Conservation (phyloP, 1,140 invertebrate species). For the Bombus breviceps region DNA sequence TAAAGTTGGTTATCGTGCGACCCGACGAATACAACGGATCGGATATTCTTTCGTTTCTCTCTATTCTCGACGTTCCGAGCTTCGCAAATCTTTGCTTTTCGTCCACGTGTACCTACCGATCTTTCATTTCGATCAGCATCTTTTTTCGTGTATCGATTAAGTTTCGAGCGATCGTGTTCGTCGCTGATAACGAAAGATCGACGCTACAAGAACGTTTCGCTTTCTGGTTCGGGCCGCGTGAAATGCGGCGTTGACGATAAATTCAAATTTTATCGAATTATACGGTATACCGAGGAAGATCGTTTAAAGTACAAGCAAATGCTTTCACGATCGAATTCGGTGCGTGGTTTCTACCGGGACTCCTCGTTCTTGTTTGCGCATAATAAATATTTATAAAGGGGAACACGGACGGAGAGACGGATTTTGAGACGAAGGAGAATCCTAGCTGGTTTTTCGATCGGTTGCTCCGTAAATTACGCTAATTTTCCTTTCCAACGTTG, state of each 20-base stretch:
- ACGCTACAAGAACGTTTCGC: no score
- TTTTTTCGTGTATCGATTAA: no score
- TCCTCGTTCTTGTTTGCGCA: conserved; percentile 35
- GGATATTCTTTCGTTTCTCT: conserved; percentile 22
- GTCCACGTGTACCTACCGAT: background rate
- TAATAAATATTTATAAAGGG: conserved; percentile 52
- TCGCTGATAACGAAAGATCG: no score
- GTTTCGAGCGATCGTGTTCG: no score
- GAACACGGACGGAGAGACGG: background rate
- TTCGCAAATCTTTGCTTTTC: background rate
- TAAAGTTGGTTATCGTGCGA: conserved; percentile 67
- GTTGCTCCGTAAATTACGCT: background rate
- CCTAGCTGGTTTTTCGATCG: background rate
- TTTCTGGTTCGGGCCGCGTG: background rate
- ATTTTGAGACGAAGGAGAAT: background rate
- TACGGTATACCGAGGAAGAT: conserved; percentile 56
- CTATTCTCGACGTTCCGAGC: background rate
- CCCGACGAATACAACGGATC: conserved; percentile 59
- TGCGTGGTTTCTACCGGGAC: conserved; percentile 29
- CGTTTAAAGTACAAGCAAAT: conserved; percentile 64
- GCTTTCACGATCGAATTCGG: conserved; percentile 57
- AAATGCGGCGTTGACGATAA: conserved; percentile 38
- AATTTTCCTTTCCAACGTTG: background rate
- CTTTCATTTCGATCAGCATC: background rate
- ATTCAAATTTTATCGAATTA: conserved; percentile 73